A percentile compares a stretch with the other conserved stretches of the same genome.
phyloP scores from a whole-genome alignment of 2,797 vertebrate species.

The Pelochelys cantorii region DNA sequence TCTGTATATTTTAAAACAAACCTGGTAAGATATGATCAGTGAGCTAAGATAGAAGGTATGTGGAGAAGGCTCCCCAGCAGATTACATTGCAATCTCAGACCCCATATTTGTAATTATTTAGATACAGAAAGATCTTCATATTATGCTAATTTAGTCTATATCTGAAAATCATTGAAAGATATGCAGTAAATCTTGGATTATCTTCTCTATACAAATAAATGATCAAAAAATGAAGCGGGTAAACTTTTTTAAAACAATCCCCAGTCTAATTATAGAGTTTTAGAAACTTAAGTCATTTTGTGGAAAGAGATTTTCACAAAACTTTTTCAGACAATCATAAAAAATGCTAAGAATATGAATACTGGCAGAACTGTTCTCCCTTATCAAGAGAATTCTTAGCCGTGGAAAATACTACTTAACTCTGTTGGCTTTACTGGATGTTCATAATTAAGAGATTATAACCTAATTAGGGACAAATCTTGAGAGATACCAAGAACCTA shows the following conservation, averaged over 20 bases:
- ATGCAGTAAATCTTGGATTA: background rate
- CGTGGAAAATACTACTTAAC: background rate
- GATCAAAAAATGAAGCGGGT: background rate
- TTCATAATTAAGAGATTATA: background rate
- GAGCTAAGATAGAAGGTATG: background rate
- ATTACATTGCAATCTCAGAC: background rate
- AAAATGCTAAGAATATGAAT: background rate
- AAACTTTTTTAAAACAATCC: background rate
- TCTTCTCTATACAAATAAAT: background rate
- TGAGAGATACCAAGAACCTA: background rate
- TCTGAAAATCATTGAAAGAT: background rate
- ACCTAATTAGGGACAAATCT: background rate
- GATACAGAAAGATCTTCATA: background rate
- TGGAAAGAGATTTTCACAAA: too few relatives aligned
- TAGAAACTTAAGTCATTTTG: background rate
- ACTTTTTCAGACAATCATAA: background rate
- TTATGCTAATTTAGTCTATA: background rate
- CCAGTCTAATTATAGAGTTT: background rate
- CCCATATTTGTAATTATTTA: background rate
- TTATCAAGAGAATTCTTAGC: background rate
- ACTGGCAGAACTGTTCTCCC: background rate
- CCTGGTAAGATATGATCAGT: background rate
- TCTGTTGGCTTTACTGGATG: background rate
- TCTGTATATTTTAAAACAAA: background rate
- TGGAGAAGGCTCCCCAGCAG: background rate